phyloP scores from a whole-genome alignment of 2,113 vertebrate genomes.

The Peromyscus maniculatus region DNA sequence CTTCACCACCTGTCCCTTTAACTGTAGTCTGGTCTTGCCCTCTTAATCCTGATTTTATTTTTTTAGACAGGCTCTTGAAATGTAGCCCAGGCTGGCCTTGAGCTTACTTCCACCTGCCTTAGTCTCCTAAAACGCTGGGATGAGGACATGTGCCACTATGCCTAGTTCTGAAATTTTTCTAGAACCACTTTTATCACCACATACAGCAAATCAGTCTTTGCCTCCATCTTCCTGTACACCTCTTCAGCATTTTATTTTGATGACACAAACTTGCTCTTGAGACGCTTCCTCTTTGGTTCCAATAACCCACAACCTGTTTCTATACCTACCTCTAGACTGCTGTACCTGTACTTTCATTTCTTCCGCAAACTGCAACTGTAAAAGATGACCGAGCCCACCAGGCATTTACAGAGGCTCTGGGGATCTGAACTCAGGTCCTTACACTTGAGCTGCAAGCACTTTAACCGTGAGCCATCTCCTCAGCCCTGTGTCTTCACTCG shows the following conservation, averaged over 20 bases:
- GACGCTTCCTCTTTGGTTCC: neutral
- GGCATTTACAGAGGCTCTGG: neutral
- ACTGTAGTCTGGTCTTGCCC: neutral
- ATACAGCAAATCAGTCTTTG: neutral
- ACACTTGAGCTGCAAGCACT: neutral
- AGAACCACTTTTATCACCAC: neutral
- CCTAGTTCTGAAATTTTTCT: neutral
- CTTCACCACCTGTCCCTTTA: neutral
- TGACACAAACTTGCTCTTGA: neutral
- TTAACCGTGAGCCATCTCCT: neutral
- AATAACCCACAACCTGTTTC: neutral
- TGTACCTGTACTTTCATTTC: neutral
- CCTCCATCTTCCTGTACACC: neutral
- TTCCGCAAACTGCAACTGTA: neutral
- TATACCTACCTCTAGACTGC: neutral
- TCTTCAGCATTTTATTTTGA: neutral
- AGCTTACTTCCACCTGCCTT: neutral
- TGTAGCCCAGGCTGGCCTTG: neutral
- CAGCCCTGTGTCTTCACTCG: neutral
- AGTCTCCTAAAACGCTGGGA: neutral
- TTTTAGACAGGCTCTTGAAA: neutral
- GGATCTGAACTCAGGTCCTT: neutral
- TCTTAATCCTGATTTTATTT: neutral
- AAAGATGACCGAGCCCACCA: neutral
- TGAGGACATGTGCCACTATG: too few relatives aligned